A percentile compares a stretch with the other conserved stretches of the same genome.
Conservation (phyloP, 2,888 invertebrate species). For the Apodemia mormo region DNA sequence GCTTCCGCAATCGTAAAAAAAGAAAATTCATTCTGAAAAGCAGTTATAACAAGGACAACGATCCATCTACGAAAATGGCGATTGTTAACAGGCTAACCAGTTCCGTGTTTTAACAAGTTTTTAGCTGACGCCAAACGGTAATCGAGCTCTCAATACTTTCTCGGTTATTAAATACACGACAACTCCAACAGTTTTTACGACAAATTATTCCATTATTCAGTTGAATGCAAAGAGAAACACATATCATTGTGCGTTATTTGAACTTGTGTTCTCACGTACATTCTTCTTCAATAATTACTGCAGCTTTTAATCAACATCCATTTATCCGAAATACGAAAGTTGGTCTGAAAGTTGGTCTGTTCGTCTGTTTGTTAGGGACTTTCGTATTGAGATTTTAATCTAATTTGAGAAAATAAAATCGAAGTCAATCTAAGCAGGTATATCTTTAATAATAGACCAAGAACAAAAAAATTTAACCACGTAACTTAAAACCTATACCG, state of each 20-base stretch:
- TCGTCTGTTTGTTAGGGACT: too few relatives aligned
- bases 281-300: background rate
- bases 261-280: conserved; percentile 9
- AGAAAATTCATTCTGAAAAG: conserved; percentile 10
- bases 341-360: too few relatives aligned
- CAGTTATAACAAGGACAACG: conserved; percentile 3
- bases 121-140: conserved; percentile 47
- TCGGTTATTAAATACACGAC: conserved; percentile 46
- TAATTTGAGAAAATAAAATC: too few relatives aligned
- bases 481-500: too few relatives aligned
- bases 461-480: too few relatives aligned
- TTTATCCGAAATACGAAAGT: too few relatives aligned
- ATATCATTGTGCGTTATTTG: conserved; percentile 29
- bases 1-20: background rate
- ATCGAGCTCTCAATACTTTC: conserved; percentile 53
- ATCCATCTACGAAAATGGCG: conserved; percentile 22
- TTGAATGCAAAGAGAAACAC: conserved; percentile 32
- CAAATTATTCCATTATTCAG: conserved; percentile 35
- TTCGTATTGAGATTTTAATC: too few relatives aligned
- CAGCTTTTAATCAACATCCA: conserved; percentile 17
- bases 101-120: conserved; percentile 47
- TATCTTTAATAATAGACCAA: too few relatives aligned
- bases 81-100: conserved; percentile 44
- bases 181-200: conserved; percentile 30
- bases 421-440: too few relatives aligned